phyloP scores from a whole-genome alignment of 2,888 invertebrate genomes.

The Heliconius hortense region DNA sequence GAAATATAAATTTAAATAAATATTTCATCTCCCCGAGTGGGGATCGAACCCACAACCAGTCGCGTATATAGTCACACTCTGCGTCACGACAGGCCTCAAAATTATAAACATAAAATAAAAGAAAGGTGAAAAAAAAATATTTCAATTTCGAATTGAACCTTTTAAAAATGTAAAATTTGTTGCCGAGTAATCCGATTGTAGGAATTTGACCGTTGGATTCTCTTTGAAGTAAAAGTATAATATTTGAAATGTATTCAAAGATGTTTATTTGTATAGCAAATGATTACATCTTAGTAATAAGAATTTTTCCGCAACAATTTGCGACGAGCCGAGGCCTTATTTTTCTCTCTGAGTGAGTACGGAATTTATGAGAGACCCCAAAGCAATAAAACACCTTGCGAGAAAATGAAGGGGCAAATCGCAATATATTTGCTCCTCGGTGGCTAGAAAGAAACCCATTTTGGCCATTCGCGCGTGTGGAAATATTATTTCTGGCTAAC shows the following conservation, averaged over 20 bases:
- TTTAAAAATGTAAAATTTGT: background rate
- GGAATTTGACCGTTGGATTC: constrained; percentile 31
- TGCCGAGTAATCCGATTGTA: background rate
- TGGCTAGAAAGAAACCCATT: constrained; percentile 71
- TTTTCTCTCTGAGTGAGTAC: constrained; percentile 78
- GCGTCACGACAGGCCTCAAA: too few species aligned
- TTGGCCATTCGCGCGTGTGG: constrained; percentile 67
- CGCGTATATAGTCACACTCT: too few species aligned
- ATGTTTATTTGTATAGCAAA: constrained; percentile 19
- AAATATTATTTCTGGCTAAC: constrained; percentile 57
- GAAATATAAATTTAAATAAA: too few species aligned
- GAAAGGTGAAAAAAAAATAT: background rate
- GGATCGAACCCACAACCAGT: too few species aligned
- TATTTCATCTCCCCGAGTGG: too few species aligned
- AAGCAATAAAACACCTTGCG: constrained; percentile 81
- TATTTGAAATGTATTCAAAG: constrained; percentile 34
- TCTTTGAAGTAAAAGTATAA: constrained; percentile 34
- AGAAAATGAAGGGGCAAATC: constrained; percentile 81
- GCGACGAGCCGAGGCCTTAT: constrained; percentile 69
- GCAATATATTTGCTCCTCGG: constrained; percentile 79
- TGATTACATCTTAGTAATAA: constrained; percentile 62
- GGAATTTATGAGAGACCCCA: constrained; percentile 79
- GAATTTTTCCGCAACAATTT: constrained; percentile 72
- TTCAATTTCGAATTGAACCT: background rate
- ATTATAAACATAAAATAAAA: background rate